Percentiles rank a stretch among this genome's conserved stretches.
Evolutionary conservation across 2,797 vertebrate species (phyloP).

Genomic region (Sardinella longiceps): DNA sequence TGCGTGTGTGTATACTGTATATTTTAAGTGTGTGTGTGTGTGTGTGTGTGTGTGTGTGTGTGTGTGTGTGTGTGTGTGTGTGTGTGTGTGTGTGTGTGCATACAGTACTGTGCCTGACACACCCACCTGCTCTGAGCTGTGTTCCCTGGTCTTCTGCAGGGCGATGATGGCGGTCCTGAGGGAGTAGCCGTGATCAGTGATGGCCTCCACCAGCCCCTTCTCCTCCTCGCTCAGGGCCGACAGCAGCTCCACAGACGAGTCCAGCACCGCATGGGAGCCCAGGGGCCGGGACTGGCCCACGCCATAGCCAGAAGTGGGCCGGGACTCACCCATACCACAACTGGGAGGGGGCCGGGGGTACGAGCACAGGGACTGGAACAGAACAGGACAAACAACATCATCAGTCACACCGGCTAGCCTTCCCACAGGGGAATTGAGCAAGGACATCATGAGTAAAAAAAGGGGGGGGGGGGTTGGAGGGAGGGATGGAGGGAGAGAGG

Average conservation of each 20-base stretch:
- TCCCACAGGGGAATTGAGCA: not conserved
- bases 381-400: conserved; percentile 53
- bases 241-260: conserved; percentile 83
- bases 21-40: not conserved
- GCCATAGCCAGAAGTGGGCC: conserved; percentile 27
- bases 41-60: not conserved
- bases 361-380: not conserved
- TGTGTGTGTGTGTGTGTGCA: not conserved
- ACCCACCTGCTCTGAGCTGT: conserved; percentile 87
- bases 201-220: conserved; percentile 80
- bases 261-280: conserved; percentile 59
- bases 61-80: not conserved
- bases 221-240: conserved; percentile 87
- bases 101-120: not conserved
- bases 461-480: too few relatives aligned
- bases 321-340: not conserved
- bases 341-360: conserved; percentile 55
- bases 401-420: conserved; percentile 36
- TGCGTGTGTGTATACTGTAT: too few relatives aligned
- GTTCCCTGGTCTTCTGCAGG: conserved; percentile 86
- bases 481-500: too few relatives aligned
- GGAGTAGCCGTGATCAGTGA: conserved; percentile 85
- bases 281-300: conserved; percentile 40
- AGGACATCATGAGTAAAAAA: too few relatives aligned
- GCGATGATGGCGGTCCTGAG: conserved; percentile 83